Base-by-base conservation (phyloP, 2,888 invertebrate genomes). In the Geotrupes spiniger region DNA sequence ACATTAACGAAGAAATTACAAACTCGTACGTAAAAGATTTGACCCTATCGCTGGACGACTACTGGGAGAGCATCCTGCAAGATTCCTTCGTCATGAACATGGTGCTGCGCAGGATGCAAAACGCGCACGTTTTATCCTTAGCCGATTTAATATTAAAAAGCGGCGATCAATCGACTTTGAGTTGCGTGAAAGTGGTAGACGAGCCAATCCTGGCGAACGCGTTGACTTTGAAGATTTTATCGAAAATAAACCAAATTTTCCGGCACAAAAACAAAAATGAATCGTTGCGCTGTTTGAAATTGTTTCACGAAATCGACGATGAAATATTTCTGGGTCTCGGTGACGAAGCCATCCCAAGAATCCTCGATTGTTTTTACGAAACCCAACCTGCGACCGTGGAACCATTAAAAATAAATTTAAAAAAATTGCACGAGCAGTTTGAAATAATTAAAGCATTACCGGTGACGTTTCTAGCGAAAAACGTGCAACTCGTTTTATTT, bases 241-340 rank as follows among this genome's bases (percentile, higher is more conserved):
- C 52, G 10, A 67, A 66, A 63, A 63, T 71, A 17, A 65, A 62
- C 41, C 65, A 64, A 54, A 44, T 61, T 4, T 58, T 65, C 14
- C 68, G 63, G 29, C 31, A 17, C 12, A 46, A 40, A 14, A 39
- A 28, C n/a, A 41, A 14, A 10, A 15, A 39, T 1, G 27, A 41
- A 15, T 6, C 10, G 15, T 15, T 5, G 8, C 3, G 33, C n/a
- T 29, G 29, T 5, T 2, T 33, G 3, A 38, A 42, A 29, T 42
- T 53, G 8, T 53, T 50, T 17, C 37, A 51, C 12, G 33, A 42
- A 39, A 50, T 53, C 40, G 28, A 47, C 26, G 28, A 33, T 6
- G 33, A 39, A 39, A 27, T 43, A 8, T 45, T 44, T 36, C 27
- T 48, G 15, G 38, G 36, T 36, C 27, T 41, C 16, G 25, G 41